Conservation (phyloP, 2,888 invertebrate species). For the Hermaeophaga mercurialis region DNA sequence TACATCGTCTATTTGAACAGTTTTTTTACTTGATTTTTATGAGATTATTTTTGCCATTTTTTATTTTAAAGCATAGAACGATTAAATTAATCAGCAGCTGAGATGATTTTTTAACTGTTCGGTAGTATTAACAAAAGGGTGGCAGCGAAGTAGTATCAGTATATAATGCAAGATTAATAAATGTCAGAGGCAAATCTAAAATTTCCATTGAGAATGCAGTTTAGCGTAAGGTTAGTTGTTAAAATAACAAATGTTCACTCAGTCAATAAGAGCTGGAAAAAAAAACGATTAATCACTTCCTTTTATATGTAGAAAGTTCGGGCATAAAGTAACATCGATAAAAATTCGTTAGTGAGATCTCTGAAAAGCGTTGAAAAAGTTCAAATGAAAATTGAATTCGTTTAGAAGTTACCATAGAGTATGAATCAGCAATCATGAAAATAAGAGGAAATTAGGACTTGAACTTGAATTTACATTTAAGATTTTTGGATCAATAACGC, state of each 20-base stretch:
- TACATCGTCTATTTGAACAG: no score
- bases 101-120: background rate
- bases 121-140: background rate
- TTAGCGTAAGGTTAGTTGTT: constrained; percentile 28
- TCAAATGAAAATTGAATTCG: constrained; percentile 10
- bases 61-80: background rate
- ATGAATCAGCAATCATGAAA: constrained; percentile 11
- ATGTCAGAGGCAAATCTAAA: constrained; percentile 30
- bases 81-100: background rate
- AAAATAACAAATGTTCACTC: constrained; percentile 31
- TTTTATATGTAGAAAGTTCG: constrained; percentile 30
- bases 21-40: no score
- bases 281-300: constrained; percentile 29
- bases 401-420: constrained; percentile 1
- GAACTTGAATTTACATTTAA: background rate
- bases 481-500: no score
- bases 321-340: constrained; percentile 22
- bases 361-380: constrained; percentile 16
- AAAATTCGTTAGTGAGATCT: constrained; percentile 24
- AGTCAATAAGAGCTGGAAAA: constrained; percentile 28
- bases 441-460: background rate
- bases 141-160: constrained; percentile 13
- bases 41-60: background rate
- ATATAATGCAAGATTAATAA: constrained; percentile 26
- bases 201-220: constrained; percentile 30